Evolutionary conservation across 2,888 invertebrate genomes (phyloP), one percentile per base, ranked within the genome.

Genomic region (Cistogaster globosa): DNA sequence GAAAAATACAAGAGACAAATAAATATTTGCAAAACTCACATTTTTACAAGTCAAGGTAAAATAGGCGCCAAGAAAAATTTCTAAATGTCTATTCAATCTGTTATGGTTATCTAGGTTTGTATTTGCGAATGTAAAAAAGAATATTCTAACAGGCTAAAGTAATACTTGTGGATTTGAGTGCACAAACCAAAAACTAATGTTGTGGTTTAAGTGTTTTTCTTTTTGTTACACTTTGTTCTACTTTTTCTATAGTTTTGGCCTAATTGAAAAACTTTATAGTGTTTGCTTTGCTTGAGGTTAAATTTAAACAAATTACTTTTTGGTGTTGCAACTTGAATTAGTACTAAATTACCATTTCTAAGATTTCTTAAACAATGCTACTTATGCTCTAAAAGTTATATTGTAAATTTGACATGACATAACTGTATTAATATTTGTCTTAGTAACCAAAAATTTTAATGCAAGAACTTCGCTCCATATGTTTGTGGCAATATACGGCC

Each of bases 251-350:
- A 65, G 48, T 76, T 71, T 58, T 76, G 76, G 68, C 75, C 74
- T 75, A 75, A 81, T 81, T 81, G 81, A 75, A 81, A 81, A 81
- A 80, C 60, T 80, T 74, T 32, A 26, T 38, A 9, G 38, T 26
- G 11, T 63, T 63, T 68, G 48, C n/a, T 57, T 53, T 53, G 2
- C 62, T 53, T 14, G 53, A 12, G 12, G 42, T 42, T 11, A 12
- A 9, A 72, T 48, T 74, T 38, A 16, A 72, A 60, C 48, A 12
- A 1, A 4, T 26, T 26, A 1, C 26, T 26, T 26, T 26, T 26
- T 1, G 1, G 26, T 48, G 20, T 74, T 74, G 16, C 9, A 12
- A 42, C 12, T 42, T 12, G 4, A 42, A 42, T 4, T 12, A 12
- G 2, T 16, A 18, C 48, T n/a, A 48, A 45, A 32, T 3, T 11